Evolutionary conservation across 2,797 vertebrate genomes (phyloP), one percentile per base, ranked within the genome.

Genomic region (Semotilus atromaculatus): DNA sequence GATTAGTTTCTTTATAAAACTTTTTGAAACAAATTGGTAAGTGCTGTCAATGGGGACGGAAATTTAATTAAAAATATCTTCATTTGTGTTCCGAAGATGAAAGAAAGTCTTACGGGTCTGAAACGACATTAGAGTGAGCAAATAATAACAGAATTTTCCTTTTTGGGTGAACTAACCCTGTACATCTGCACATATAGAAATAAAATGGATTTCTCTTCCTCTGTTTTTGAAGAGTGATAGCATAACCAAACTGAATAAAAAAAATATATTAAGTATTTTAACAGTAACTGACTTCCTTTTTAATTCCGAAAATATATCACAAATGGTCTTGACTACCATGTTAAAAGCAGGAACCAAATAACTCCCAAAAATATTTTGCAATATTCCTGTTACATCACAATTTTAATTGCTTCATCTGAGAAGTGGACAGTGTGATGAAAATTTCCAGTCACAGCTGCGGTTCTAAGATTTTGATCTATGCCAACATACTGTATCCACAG

Each of bases 331-430:
- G n/a, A 45, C 23, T 26, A 26, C 5, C 1, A 9, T 29, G 23
- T 29, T 62, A 43, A 78, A 64, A 78, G 1, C 14, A 62, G 75
- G 36, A 26, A 62, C 13, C n/a, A 78, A 53, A 14, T 14, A 68
- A 60, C 19, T 34, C 1, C 31, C 31, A 36, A 72, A 23, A 81
- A 31, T 31, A 81, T 72, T 81, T 29, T 81, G 38, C 26, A 72
- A 45, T 81, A 71, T 72, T 43, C 21, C 26, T 3, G 36, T 45
- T 73, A 48, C 68, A 62, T 26, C 19, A 72, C 4, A 11, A n/a
- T n/a, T 70, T 29, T 10, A 82, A 82, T 62, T 64, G 29, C 21
- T 82, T 64, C n/a, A 66, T 82, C 40, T 66, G 29, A 60, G 31
- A 51, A 51, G 8, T 23, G 16, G 74, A 82, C 40, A 48, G 23